Percentiles rank a stretch among this genome's conserved stretches.
Conservation (phyloP, 2,113 vertebrate genomes). For the Rhabdornis inornatus region DNA sequence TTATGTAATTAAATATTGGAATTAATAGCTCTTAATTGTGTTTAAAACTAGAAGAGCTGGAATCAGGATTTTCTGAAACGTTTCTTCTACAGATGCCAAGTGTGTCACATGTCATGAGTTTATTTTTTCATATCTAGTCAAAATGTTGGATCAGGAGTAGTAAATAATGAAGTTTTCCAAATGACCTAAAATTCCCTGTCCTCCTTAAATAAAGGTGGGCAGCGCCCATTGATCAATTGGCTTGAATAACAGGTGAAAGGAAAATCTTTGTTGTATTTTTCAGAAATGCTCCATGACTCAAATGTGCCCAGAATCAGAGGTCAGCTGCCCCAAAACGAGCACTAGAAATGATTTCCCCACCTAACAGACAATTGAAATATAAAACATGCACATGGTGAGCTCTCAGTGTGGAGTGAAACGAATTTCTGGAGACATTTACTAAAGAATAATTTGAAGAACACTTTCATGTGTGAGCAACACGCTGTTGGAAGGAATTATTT, state of each 20-base stretch:
- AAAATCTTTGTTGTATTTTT: not conserved
- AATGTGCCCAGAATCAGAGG: not conserved
- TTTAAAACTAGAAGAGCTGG: not conserved
- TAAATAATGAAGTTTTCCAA: not conserved
- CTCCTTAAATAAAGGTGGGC: not conserved
- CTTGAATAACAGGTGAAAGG: not conserved
- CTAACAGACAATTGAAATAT: not conserved
- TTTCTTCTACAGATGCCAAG: not conserved
- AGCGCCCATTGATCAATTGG: not conserved
- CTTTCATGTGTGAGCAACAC: not conserved
- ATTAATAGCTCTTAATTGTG: not conserved
- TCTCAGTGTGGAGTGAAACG: fast-evolving
- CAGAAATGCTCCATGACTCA: not conserved
- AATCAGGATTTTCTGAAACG: not conserved
- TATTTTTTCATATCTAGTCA: not conserved
- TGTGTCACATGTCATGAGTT: not conserved
- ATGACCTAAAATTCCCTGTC: not conserved
- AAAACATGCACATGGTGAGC: not conserved
- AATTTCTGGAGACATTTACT: not conserved
- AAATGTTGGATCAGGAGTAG: not conserved
- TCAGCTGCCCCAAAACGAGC: fast-evolving
- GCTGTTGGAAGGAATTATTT: not conserved
- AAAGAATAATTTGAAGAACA: not conserved
- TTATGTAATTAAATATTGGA: not conserved
- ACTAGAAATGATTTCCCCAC: not conserved